Percentiles rank a stretch among this genome's conserved stretches.
Evolutionary conservation across 37 sponge, comb jelly and placozoan genomes (phyloP).

Genomic region (Crambe crambe): DNA sequence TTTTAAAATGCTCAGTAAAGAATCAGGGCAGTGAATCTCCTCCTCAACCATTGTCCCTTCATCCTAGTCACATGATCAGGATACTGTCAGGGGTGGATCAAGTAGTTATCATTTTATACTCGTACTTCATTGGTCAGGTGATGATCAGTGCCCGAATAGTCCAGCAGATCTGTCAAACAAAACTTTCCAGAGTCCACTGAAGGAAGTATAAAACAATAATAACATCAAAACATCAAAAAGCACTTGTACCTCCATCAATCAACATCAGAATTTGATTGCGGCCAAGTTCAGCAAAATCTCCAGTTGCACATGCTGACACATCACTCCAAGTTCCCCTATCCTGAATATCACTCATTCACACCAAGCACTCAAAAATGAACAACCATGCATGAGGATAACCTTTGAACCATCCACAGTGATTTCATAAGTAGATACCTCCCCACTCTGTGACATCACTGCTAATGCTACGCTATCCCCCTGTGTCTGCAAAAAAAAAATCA

Average conservation of each 20-base stretch:
- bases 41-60: background rate
- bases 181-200: background rate
- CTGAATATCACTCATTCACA: background rate
- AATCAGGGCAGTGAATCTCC: background rate
- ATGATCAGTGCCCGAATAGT: slow-evolving; percentile 1
- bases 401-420: background rate
- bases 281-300: slow-evolving; percentile 32
- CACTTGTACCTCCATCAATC: background rate
- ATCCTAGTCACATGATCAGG: too few species aligned
- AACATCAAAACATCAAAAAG: background rate
- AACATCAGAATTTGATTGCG: slow-evolving; percentile 41
- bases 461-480: background rate
- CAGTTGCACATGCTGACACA: slow-evolving; percentile 3
- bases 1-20: slow-evolving; percentile 21
- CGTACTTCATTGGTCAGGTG: background rate
- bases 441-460: background rate
- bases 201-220: background rate
- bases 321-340: slow-evolving; percentile 13
- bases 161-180: slow-evolving; percentile 5
- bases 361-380: background rate
- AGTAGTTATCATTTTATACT: background rate
- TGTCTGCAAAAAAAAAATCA: too few species aligned
- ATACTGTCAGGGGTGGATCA: background rate
- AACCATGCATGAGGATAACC: background rate
- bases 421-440: slow-evolving; percentile 7